These are phyloP conservation scores for Peromyscus nudipes DNA, from an alignment of 2,797 vertebrate genomes.

Conservation along the genomic window DNA sequence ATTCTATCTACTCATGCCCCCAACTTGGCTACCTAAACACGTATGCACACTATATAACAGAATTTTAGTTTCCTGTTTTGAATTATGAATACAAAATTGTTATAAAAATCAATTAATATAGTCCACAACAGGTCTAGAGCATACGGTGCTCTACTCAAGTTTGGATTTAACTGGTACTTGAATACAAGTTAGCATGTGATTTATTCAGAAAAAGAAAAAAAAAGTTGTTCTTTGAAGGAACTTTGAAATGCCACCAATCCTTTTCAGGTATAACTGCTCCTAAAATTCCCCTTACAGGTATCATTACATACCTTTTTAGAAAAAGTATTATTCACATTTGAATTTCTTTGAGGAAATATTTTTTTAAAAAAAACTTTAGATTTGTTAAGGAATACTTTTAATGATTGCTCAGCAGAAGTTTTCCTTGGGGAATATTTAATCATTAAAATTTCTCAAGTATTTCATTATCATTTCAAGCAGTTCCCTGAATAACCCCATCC, in stretches of 20 bases:
- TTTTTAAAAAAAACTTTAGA: slow-evolving; percentile 27
- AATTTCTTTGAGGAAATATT: slow-evolving; percentile 44
- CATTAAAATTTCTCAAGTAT: slow-evolving; percentile 78
- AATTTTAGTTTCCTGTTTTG: slow-evolving; percentile 40
- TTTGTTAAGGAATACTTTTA: slow-evolving; percentile 69
- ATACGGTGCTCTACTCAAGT: not conserved
- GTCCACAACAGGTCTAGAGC: not conserved
- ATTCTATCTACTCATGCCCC: not conserved
- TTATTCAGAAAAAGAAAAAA: slow-evolving; percentile 12
- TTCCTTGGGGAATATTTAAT: slow-evolving; percentile 75
- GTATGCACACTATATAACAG: not conserved
- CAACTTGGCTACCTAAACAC: not conserved
- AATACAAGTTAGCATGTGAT: not conserved
- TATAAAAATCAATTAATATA: slow-evolving; percentile 41
- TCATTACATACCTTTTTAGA: slow-evolving; percentile 51
- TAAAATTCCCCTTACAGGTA: not conserved
- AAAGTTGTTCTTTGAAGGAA: not conserved
- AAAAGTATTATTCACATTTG: slow-evolving; percentile 65
- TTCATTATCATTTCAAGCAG: slow-evolving; percentile 69
- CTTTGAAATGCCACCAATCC: not conserved
- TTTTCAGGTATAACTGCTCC: not conserved
- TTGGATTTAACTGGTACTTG: not conserved
- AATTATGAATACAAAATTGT: not conserved
- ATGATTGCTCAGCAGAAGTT: slow-evolving; percentile 76
- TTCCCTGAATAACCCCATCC: slow-evolving; percentile 64